phyloP scores from a whole-genome alignment of 1,140 invertebrate species.

The Antheraea pernyi region DNA sequence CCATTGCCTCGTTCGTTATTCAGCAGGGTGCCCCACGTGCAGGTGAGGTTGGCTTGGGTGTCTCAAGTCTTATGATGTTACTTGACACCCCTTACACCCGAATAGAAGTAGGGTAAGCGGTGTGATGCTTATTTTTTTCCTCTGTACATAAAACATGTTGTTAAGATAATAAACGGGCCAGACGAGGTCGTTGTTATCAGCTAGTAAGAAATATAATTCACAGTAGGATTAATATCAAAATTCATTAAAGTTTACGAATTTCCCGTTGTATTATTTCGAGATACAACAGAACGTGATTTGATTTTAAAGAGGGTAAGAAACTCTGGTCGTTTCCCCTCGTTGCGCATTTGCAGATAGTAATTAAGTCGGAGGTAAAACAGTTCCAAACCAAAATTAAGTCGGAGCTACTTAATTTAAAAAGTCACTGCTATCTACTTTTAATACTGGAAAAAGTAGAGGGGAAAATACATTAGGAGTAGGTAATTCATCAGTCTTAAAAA shows the following conservation, averaged over 20 bases:
- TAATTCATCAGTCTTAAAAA: constrained; percentile 48
- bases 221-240: neutral
- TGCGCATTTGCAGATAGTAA: constrained; percentile 11
- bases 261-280: neutral
- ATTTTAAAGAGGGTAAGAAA: neutral
- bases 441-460: constrained; percentile 19
- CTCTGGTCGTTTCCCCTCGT: neutral
- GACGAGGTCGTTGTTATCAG: no score
- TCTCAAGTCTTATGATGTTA: no score
- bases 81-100: no score
- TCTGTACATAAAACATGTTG: no score
- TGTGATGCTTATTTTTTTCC: no score
- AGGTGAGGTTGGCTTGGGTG: no score
- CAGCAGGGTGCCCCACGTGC: no score
- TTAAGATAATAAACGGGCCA: no score
- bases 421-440: constrained; percentile 19
- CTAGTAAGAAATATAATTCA: no score
- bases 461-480: constrained; percentile 35
- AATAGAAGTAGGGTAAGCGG: no score
- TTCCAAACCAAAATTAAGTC: constrained; percentile 26
- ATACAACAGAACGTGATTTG: neutral
- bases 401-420: constrained; percentile 35
- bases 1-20: no score
- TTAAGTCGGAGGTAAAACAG: constrained; percentile 21
- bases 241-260: neutral